Base-by-base conservation (phyloP, 2,888 invertebrate species). In the Coenonympha arcania region DNA sequence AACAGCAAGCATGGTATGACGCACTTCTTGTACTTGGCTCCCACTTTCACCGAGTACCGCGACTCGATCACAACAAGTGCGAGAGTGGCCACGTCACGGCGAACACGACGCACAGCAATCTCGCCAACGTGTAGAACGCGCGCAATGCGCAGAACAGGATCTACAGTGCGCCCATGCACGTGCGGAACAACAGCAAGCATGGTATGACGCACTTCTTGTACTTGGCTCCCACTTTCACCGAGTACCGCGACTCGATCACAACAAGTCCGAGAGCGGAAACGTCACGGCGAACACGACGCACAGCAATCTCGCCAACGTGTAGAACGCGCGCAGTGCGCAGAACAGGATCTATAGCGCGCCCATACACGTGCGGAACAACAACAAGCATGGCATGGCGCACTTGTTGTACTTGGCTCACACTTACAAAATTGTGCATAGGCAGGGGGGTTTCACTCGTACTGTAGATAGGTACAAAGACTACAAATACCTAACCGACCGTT, bases 321-420 rank as follows among this genome's bases (percentile, higher is more conserved):
- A 83, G 3, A 79, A 69, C 24, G 65, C 73, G 0, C 54, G 74
- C 18, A 82, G 77, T 46, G 71, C 74, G 0, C 66, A 66, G 53
- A 82, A 80, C 45, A 66, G 87, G 26, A 80, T 87, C 42, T 87
- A 87, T 64, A 85, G 86, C 54, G 86, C 87, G 1, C 87, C 87
- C 0, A 66, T 84, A 57, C 84, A 85, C 47, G 68, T 83, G 69
- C 69, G 87, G 57, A 83, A 84, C 55, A 81, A 79, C 49, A 84
- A 76, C 34, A 85, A 85, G 58, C 85, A 85, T 44, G 85, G 85
- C 81, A 28, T 64, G 66, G 16, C n/a, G n/a, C n/a, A n/a, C n/a
- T n/a, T n/a, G n/a, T n/a, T n/a, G n/a, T n/a, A n/a, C n/a, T n/a
- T n/a, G n/a, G n/a, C n/a, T n/a, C n/a, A n/a, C n/a, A n/a, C n/a